Evolutionary conservation across 2,113 vertebrate genomes (phyloP).

Genomic region (Megalops atlanticus): DNA sequence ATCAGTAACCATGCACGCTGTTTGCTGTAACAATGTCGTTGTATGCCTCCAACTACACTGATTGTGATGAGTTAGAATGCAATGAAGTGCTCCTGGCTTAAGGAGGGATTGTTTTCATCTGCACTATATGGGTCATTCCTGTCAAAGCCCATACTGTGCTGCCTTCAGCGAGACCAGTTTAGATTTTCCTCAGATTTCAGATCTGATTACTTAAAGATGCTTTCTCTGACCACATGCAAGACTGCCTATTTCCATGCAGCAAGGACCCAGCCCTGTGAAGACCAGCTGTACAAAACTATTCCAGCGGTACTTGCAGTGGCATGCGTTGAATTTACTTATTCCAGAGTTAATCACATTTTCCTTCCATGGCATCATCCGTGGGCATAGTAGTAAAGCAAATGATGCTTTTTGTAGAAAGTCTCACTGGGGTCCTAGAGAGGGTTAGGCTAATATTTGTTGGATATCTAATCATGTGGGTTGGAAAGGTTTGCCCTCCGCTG

Average conservation of each 20-base stretch:
- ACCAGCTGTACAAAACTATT: neutral
- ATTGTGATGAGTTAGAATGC: neutral
- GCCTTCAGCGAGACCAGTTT: slow-evolving; percentile 23
- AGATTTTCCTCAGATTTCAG: slow-evolving; percentile 40
- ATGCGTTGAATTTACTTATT: neutral
- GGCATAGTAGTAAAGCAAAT: neutral
- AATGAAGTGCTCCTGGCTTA: neutral
- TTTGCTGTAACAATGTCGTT: slow-evolving; percentile 1
- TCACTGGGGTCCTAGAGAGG: neutral
- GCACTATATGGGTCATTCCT: slow-evolving; percentile 22
- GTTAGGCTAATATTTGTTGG: neutral
- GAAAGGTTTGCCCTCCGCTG: neutral
- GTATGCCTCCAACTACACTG: neutral
- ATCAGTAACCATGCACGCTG: neutral
- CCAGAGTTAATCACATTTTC: neutral
- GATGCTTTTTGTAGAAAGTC: neutral
- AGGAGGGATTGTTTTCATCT: slow-evolving; percentile 16
- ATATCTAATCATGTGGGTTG: neutral
- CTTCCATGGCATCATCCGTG: neutral
- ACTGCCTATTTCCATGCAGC: neutral
- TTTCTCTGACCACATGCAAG: slow-evolving; percentile 33
- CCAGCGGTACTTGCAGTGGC: neutral
- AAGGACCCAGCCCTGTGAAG: neutral
- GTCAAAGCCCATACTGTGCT: neutral
- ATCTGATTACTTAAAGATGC: slow-evolving; percentile 43